Evolutionary conservation across 2,797 vertebrate species (phyloP).

Genomic region (Premnoplex brunnescens): DNA sequence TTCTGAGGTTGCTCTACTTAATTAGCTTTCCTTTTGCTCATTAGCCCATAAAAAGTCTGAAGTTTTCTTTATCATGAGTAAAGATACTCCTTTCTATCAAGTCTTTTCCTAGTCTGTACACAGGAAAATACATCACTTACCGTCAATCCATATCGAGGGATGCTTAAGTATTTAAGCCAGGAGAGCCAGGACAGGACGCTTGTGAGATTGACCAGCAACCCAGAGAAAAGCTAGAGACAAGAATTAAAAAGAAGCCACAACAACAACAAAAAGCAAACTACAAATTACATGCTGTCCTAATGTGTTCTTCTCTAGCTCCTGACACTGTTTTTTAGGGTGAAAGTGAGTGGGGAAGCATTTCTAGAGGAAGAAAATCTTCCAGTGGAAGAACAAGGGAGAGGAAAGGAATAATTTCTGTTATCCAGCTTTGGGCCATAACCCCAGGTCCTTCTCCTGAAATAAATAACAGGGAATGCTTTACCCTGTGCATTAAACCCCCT

Average conservation of each 20-base stretch:
- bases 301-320: background rate
- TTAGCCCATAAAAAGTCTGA: background rate
- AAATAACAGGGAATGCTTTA: background rate
- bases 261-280: background rate
- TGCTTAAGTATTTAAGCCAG: conserved; percentile 94
- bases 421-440: background rate
- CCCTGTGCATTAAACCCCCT: background rate
- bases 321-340: background rate
- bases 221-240: conserved; percentile 86
- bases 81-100: background rate
- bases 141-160: conserved; percentile 87
- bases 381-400: background rate
- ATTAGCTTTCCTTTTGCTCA: background rate
- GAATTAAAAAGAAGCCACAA: background rate
- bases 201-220: conserved; percentile 89
- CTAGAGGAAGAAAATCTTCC: background rate
- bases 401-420: background rate
- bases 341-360: background rate
- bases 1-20: background rate
- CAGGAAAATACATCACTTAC: conserved; percentile 75
- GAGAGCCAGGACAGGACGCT: conserved; percentile 85
- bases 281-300: background rate
- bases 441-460: background rate
- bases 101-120: background rate
- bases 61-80: background rate